Conservation (phyloP, 1,140 invertebrate genomes). For the Ladona fulva region DNA sequence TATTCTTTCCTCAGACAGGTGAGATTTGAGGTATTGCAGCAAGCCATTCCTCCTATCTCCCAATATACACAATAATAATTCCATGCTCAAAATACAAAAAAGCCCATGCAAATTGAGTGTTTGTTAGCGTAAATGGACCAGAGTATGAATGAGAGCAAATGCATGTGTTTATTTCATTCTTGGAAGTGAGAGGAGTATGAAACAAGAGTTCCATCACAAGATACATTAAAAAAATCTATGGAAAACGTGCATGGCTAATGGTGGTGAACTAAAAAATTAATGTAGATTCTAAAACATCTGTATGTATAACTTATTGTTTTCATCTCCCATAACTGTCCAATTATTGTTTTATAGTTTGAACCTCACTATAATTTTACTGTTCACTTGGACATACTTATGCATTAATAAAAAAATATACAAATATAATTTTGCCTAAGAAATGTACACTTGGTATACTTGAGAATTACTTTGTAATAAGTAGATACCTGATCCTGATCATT, state of each 20-base stretch:
- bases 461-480: no score
- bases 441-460: no score
- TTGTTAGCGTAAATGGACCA: not conserved
- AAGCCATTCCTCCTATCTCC: not conserved
- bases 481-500: no score
- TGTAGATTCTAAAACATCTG: not conserved
- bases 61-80: not conserved
- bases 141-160: not conserved
- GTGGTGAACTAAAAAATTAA: not conserved
- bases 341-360: conserved; percentile 2
- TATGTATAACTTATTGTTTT: not conserved
- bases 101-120: not conserved
- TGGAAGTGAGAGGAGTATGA: not conserved
- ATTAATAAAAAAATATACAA: not conserved
- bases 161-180: not conserved
- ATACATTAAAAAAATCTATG: no score
- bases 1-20: not conserved
- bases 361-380: not conserved
- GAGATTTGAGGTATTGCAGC: not conserved
- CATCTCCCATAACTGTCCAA: not conserved
- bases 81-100: not conserved
- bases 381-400: not conserved
- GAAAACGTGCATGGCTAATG: no score
- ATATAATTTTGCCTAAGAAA: not conserved
- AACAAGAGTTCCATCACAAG: no score